Base-by-base conservation (phyloP, 2,113 vertebrate genomes). In the Oxyura jamaicensis region DNA sequence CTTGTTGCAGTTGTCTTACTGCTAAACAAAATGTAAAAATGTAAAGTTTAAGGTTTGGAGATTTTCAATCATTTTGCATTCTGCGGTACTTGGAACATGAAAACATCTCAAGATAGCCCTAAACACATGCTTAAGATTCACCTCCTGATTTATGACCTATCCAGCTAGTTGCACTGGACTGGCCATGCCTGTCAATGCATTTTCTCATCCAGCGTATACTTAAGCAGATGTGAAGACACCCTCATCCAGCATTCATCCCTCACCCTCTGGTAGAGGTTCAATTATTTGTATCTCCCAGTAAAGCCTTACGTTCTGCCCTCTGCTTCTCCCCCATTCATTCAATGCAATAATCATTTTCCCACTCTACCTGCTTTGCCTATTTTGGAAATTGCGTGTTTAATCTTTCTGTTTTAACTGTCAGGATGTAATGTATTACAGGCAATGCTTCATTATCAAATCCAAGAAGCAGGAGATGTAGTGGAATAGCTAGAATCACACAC, bases 241-340 rank as follows among this genome's bases (percentile, higher is more conserved):
- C 65, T 94, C 65, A 72, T 79, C 92, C 91, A 87, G 78, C 83
- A 94, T 96, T 91, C 95, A 96, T 72, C 83, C 62, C 68, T 96
- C 81, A 86, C 39, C 80, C 85, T 86, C 55, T 55, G 59, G 87
- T 65, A 66, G 66, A 93, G 92, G 74, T 86, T 93, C 87, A 93
- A 90, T 96, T 97, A 95, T 93, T 84, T 85, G 65, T 65, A 86
- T 93, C 97, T 93, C 96, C 85, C 95, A 96, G 76, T 94, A 97
- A 96, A 97, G 96, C 63, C 95, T 93, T 63, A 67, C 35, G 50
- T 86, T 94, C 87, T 83, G 75, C 69, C 60, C 82, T 83, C 52
- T 23, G 82, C 93, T 96, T 96, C 73, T 91, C 78, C 76, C 68
- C 25, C 93, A 59, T 97, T 95, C 96, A 95, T 95, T 90, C 88